Evolutionary conservation across 2,113 vertebrate genomes (phyloP).

Genomic region (Psilopogon haemacephalus): DNA sequence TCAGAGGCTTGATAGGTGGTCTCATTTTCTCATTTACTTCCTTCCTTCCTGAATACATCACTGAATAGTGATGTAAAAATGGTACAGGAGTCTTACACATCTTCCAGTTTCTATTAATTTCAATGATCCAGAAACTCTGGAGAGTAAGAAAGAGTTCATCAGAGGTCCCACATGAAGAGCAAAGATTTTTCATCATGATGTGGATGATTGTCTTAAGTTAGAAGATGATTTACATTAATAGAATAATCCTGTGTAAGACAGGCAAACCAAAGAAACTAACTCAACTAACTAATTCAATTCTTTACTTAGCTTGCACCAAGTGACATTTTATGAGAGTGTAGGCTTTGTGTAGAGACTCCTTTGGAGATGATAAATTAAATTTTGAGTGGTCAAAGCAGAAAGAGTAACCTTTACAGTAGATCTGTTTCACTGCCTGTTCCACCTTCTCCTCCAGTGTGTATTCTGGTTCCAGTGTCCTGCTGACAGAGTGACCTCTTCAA

Average conservation of each 20-base stretch:
- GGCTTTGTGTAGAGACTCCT: neutral
- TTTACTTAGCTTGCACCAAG: neutral
- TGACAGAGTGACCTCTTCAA: neutral
- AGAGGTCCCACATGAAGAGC: neutral
- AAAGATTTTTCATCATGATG: neutral
- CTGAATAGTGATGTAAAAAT: neutral
- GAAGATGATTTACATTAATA: neutral
- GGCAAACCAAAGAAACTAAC: neutral
- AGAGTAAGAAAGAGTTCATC: neutral
- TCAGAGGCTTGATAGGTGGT: neutral
- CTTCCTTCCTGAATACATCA: neutral
- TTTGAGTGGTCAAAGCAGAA: neutral
- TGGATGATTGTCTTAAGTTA: neutral
- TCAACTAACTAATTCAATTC: neutral
- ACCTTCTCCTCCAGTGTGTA: neutral
- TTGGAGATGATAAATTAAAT: neutral
- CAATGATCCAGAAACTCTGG: neutral
- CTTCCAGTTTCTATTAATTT: neutral
- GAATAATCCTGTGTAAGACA: fast-evolving
- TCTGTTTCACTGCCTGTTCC: neutral
- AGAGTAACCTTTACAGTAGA: neutral
- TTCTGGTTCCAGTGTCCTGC: neutral
- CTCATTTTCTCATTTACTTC: neutral
- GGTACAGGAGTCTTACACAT: neutral
- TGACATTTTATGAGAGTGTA: neutral